A percentile compares a stretch with the other conserved stretches of the same genome.
phyloP scores from a whole-genome alignment of 2,888 invertebrate species.

The Nomada hirtipes region DNA sequence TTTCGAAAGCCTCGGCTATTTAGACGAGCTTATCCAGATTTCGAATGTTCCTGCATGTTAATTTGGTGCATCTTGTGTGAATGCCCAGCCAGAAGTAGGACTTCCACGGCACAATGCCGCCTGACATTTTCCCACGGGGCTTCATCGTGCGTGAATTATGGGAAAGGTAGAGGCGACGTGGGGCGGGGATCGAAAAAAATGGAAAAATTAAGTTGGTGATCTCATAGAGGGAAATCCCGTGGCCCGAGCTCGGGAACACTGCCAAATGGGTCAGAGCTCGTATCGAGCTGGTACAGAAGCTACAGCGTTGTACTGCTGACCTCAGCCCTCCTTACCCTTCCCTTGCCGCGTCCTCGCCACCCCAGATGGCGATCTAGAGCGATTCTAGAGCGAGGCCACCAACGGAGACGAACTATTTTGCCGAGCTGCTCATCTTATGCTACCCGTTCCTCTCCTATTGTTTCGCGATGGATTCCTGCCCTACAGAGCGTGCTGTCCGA shows the following conservation, averaged over 20 bases:
- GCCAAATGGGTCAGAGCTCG: slow-evolving; percentile 83
- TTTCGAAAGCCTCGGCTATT: background rate
- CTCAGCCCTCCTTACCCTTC: slow-evolving; percentile 45
- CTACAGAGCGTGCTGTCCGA: slow-evolving; percentile 4
- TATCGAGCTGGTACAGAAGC: slow-evolving; percentile 65
- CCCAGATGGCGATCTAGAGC: slow-evolving; percentile 59
- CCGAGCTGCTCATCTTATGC: slow-evolving; percentile 46
- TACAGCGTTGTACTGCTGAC: slow-evolving; percentile 59
- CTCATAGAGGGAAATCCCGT: slow-evolving; percentile 57
- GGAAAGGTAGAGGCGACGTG: background rate
- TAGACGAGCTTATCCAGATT: background rate
- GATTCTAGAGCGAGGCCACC: slow-evolving; percentile 62
- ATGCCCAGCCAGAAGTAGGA: background rate
- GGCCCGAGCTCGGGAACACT: slow-evolving; percentile 75
- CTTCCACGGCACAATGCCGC: background rate
- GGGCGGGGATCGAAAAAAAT: background rate
- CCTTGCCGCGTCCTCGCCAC: slow-evolving; percentile 33
- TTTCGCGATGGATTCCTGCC: slow-evolving; percentile 19
- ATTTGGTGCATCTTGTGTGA: background rate
- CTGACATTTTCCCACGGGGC: slow-evolving; percentile 35
- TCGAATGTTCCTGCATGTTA: background rate
- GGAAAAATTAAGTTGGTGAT: slow-evolving; percentile 52
- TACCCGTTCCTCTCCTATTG: slow-evolving; percentile 36
- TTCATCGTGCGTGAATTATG: slow-evolving; percentile 21
- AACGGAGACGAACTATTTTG: slow-evolving; percentile 49